Conservation (phyloP, 1,140 invertebrate species). For the Drosophila pachea region DNA sequence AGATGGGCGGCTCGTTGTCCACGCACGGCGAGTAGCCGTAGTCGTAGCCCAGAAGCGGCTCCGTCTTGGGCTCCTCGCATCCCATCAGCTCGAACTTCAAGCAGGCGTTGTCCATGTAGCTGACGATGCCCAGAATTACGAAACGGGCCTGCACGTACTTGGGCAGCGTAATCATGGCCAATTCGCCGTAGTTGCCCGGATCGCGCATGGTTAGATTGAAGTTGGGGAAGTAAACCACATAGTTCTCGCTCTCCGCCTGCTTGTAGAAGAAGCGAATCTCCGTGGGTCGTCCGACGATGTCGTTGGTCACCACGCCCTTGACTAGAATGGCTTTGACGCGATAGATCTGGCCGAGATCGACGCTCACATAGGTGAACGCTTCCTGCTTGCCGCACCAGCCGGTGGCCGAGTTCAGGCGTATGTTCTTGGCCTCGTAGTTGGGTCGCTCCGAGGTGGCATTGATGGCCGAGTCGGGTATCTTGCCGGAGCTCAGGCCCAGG, state of each 20-base stretch:
- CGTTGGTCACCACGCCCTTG: constrained; percentile 96
- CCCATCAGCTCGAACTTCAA: constrained; percentile 98
- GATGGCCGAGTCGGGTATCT: constrained; percentile 96
- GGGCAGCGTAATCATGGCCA: constrained; percentile 96
- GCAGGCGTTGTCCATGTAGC: constrained; percentile 97
- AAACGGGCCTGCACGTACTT: constrained; percentile 95
- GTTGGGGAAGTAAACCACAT: constrained; percentile 97
- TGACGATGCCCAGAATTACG: constrained; percentile 95
- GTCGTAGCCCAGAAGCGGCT: constrained; percentile 94
- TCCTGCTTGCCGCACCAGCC: constrained; percentile 97
- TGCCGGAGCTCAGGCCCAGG: constrained; percentile 92
- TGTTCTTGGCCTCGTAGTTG: constrained; percentile 94
- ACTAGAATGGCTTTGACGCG: constrained; percentile 94
- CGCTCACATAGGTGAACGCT: constrained; percentile 96
- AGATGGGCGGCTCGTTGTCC: constrained; percentile 96
- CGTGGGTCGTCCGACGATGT: constrained; percentile 95
- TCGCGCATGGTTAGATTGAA: constrained; percentile 95
- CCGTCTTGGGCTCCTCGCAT: constrained; percentile 89
- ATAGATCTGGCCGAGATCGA: constrained; percentile 94
- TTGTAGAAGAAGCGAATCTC: constrained; percentile 99
- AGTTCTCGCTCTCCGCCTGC: constrained; percentile 94
- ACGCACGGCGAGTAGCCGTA: constrained; percentile 96
- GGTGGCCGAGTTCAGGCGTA: constrained; percentile 94
- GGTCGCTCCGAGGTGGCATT: constrained; percentile 95
- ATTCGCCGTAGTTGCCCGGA: constrained; percentile 95